A percentile compares a stretch with the other conserved stretches of the same genome.
Conservation (phyloP, 2,113 vertebrate species). For the Sander lucioperca region DNA sequence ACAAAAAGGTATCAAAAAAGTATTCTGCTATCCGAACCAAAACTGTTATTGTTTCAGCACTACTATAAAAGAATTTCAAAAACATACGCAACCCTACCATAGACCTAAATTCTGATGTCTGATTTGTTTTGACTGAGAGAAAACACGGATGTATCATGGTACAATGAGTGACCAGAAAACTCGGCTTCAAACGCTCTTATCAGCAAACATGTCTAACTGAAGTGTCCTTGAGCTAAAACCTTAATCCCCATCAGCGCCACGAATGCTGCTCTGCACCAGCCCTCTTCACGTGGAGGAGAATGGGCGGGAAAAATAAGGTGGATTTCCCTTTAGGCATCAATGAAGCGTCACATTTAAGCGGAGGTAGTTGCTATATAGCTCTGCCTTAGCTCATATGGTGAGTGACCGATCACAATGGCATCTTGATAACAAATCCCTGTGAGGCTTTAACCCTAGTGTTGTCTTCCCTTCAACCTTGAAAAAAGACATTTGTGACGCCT, state of each 20-base stretch:
- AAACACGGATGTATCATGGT: neutral
- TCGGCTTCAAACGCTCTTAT: conserved; percentile 1
- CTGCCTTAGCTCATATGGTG: neutral
- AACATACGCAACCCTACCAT: neutral
- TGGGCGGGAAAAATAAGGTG: neutral
- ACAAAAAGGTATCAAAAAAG: neutral
- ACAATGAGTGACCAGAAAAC: neutral
- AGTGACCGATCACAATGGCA: neutral
- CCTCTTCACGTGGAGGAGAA: neutral
- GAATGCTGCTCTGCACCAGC: conserved; percentile 25
- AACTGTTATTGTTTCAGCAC: neutral
- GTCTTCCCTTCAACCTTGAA: too few species aligned
- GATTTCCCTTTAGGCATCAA: neutral
- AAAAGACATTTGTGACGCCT: too few species aligned
- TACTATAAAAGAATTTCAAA: neutral
- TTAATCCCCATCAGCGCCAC: conserved; percentile 15
- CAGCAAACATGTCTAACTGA: neutral
- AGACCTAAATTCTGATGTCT: neutral
- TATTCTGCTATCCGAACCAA: too few species aligned
- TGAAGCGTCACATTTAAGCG: neutral
- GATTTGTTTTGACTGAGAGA: neutral
- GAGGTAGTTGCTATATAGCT: neutral
- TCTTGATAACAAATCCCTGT: neutral
- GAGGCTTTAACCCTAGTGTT: too few species aligned
- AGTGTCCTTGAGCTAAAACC: conserved; percentile 38